Percentiles rank a stretch among this genome's conserved stretches.
Evolutionary conservation across 2,113 vertebrate species (phyloP).

Genomic region (Saccopteryx bilineata): DNA sequence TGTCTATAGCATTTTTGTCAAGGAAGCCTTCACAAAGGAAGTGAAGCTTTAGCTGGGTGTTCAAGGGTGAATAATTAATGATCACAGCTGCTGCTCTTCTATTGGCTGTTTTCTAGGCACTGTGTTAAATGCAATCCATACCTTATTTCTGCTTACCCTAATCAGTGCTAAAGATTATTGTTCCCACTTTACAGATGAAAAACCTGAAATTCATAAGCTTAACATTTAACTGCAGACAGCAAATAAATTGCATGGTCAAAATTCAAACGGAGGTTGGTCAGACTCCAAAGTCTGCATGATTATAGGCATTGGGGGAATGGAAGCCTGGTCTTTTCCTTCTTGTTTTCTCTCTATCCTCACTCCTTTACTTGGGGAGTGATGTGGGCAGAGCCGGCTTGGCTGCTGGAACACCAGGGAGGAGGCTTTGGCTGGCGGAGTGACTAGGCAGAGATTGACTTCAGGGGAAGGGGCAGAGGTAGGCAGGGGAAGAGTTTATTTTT

Average conservation of each 20-base stretch:
- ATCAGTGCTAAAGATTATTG: neutral
- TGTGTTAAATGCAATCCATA: neutral
- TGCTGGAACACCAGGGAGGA: accelerated
- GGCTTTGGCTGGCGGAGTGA: too few relatives aligned
- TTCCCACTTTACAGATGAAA: slow-evolving; percentile 19
- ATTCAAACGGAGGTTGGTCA: neutral
- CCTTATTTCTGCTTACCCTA: neutral
- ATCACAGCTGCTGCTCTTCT: neutral
- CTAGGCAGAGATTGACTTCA: accelerated
- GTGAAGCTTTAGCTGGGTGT: neutral
- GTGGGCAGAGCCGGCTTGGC: neutral
- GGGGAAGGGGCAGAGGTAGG: too few relatives aligned
- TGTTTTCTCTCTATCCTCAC: neutral
- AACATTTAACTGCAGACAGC: neutral
- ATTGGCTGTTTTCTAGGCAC: neutral
- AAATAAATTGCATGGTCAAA: neutral
- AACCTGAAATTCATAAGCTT: neutral
- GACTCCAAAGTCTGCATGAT: neutral
- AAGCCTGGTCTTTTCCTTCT: neutral
- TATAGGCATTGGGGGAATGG: neutral
- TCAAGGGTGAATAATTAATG: slow-evolving; percentile 33
- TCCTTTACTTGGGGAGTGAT: neutral
- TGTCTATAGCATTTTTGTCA: neutral
- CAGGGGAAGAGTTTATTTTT: neutral
- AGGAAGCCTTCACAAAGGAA: neutral